Evolutionary conservation across 2,797 vertebrate genomes (phyloP).

Genomic region (Phataginus tetradactyla): DNA sequence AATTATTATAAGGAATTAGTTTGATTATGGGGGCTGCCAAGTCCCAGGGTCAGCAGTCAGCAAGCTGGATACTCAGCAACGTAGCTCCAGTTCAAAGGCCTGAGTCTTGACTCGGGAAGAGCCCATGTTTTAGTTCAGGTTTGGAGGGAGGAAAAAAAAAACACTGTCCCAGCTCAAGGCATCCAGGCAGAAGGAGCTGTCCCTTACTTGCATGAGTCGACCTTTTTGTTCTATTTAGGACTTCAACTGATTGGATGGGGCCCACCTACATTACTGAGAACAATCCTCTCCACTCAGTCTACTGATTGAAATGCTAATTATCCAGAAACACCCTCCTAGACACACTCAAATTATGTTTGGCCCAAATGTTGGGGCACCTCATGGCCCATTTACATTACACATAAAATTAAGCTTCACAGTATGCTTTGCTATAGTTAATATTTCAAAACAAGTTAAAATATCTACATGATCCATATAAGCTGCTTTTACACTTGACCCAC

Average conservation of each 20-base stretch:
- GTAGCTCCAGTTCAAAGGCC: not conserved
- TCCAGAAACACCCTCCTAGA: not conserved
- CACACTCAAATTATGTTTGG: not conserved
- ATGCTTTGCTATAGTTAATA: not conserved
- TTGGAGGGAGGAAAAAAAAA: not conserved
- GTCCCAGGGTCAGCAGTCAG: not conserved
- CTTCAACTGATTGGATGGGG: not conserved
- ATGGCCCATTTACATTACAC: not conserved
- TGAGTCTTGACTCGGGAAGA: not conserved
- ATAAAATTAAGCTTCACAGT: not conserved
- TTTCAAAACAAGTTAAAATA: not conserved
- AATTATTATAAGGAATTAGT: not conserved
- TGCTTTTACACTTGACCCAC: not conserved
- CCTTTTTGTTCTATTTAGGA: not conserved
- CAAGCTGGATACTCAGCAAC: not conserved
- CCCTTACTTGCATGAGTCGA: not conserved
- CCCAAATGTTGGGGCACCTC: not conserved
- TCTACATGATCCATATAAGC: not conserved
- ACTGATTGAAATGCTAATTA: not conserved
- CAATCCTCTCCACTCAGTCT: not conserved
- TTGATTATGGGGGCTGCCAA: not conserved
- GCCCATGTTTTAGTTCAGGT: not conserved
- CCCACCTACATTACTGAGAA: not conserved
- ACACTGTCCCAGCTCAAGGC: not conserved
- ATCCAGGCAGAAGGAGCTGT: not conserved